Conservation (phyloP, 2,113 vertebrate species). For the Herpailurus yagouaroundi region DNA sequence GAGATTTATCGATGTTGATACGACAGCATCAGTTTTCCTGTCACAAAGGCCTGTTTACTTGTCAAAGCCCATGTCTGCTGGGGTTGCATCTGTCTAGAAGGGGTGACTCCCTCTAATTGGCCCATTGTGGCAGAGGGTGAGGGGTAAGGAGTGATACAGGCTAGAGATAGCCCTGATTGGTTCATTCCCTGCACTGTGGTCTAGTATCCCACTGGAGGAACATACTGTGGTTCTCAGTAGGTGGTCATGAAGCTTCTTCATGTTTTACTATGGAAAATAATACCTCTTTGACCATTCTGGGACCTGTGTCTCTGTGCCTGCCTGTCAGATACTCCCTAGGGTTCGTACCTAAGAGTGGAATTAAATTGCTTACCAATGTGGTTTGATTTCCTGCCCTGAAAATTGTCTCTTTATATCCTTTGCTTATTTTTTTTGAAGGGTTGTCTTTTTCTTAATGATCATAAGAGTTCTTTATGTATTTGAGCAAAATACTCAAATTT, state of each 20-base stretch:
- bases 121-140: background rate
- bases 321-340: background rate
- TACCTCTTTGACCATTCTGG: background rate
- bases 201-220: background rate
- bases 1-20: background rate
- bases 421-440: background rate
- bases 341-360: background rate
- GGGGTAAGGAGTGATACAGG: background rate
- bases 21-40: background rate
- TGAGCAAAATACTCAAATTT: background rate
- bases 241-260: background rate
- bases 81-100: background rate
- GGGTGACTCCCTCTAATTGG: background rate
- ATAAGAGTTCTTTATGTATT: background rate
- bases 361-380: background rate
- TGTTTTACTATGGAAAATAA: background rate
- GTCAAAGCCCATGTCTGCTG: background rate
- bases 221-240: background rate
- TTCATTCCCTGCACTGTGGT: background rate
- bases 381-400: conserved; percentile 10
- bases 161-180: background rate
- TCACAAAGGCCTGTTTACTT: background rate
- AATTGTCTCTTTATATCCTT: background rate
- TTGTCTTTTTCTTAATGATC: background rate
- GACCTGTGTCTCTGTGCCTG: background rate